Percentiles rank a stretch among this genome's conserved stretches.
These are phyloP conservation scores for Caenorhabditis auriculariae DNA, from an alignment of 2,888 invertebrate genomes.

Conservation along the genomic window DNA sequence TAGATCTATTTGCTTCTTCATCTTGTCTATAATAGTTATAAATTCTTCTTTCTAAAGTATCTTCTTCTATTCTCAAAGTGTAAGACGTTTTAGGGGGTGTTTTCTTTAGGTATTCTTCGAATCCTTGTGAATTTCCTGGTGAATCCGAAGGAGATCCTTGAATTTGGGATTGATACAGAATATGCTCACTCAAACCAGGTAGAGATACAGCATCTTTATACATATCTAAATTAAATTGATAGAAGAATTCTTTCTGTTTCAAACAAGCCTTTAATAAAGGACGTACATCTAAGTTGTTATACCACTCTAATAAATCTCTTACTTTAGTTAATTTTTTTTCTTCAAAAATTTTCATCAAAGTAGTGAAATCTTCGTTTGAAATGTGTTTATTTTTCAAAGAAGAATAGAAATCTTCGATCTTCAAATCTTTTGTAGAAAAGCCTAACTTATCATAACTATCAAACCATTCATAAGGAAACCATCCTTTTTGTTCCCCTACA, in stretches of 20 bases:
- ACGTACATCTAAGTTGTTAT: conserved; percentile 21
- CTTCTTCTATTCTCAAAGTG: conserved; percentile 5
- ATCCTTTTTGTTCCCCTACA: conserved; percentile 17
- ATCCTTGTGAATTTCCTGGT: conserved; percentile 10
- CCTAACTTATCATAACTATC: conserved; percentile 15
- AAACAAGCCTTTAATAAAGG: conserved; percentile 14
- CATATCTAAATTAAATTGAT: conserved; percentile 16
- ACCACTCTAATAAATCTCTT: conserved; percentile 22
- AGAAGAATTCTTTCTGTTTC: conserved; percentile 21
- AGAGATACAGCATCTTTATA: conserved; percentile 21
- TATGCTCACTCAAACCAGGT: conserved; percentile 15
- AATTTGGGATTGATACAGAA: conserved; percentile 22
- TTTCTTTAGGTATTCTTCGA: conserved; percentile 9
- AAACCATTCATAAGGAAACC: conserved; percentile 24
- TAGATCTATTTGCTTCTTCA: conserved; percentile 12
- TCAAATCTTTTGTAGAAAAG: conserved; percentile 9
- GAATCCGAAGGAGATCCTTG: conserved; percentile 7
- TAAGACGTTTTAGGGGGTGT: conserved; percentile 7
- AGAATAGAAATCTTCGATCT: conserved; percentile 21
- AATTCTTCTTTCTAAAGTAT: conserved; percentile 6
- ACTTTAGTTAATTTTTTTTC: conserved; percentile 12
- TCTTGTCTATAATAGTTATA: conserved; percentile 14
- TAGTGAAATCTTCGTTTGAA: conserved; percentile 11
- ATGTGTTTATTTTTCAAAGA: conserved; percentile 21
- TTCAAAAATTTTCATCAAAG: conserved; percentile 20